These are phyloP conservation scores for Brienomyrus brachyistius DNA, from an alignment of 2,113 vertebrate genomes.

Conservation along the genomic window DNA sequence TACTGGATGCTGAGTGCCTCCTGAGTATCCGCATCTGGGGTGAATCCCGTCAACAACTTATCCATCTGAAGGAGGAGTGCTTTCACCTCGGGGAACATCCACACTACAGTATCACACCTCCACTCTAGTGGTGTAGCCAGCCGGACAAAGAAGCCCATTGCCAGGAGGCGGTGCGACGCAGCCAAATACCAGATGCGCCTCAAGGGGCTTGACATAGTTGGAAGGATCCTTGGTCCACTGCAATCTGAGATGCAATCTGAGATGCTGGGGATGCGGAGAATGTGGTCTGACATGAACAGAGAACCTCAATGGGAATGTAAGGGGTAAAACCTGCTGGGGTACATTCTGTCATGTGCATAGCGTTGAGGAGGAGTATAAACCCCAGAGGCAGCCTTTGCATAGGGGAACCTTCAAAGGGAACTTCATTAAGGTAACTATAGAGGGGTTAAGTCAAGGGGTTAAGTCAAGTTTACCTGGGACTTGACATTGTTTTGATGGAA, in stretches of 20 bases:
- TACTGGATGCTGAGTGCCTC: not conserved
- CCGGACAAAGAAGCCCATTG: not conserved
- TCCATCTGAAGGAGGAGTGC: not conserved
- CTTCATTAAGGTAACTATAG: not conserved
- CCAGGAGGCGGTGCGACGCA: not conserved
- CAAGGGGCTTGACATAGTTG: not conserved
- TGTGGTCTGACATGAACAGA: too few species aligned
- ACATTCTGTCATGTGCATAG: not conserved
- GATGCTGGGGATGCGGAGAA: not conserved
- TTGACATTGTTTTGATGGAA: too few species aligned
- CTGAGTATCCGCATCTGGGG: not conserved
- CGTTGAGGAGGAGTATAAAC: not conserved
- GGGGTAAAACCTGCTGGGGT: too few species aligned
- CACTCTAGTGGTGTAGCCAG: not conserved
- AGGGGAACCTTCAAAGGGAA: not conserved
- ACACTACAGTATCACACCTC: not conserved
- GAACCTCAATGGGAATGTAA: too few species aligned
- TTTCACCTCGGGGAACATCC: not conserved
- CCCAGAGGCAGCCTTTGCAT: not conserved
- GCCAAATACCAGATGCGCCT: too few species aligned
- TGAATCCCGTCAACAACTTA: not conserved
- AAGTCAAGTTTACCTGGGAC: too few species aligned
- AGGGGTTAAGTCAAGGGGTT: not conserved
- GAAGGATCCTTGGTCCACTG: not conserved
- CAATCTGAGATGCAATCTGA: too few species aligned